Evolutionary conservation across 2,888 invertebrate species (phyloP).

Genomic region (Sphaerophoria rueppellii): DNA sequence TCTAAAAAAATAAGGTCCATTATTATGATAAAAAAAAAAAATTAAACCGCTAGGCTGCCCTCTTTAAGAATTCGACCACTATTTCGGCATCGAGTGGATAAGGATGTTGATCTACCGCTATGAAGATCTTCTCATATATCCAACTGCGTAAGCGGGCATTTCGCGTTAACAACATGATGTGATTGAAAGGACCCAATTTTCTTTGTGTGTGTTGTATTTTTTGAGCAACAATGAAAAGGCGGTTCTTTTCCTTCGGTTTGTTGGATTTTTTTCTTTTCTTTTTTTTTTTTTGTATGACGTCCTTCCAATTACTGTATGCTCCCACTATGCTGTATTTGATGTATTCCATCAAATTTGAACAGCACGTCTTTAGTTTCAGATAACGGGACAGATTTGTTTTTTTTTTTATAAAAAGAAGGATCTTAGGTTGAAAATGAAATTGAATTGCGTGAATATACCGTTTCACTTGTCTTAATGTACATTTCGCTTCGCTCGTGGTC

Average conservation of each 20-base stretch:
- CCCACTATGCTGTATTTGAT: conserved; percentile 45
- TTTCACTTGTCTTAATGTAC: no score
- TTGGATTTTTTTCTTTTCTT: conserved; percentile 47
- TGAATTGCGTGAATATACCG: no score
- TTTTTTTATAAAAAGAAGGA: no score
- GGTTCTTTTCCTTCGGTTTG: not conserved
- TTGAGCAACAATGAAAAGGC: conserved; percentile 49
- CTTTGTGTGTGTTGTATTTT: not conserved
- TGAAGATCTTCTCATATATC: conserved; percentile 72
- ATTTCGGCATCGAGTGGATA: conserved; percentile 68
- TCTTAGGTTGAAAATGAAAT: no score
- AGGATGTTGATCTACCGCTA: conserved; percentile 72
- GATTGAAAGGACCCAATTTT: conserved; percentile 57
- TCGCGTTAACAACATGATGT: conserved; percentile 47
- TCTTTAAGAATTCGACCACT: conserved; percentile 67
- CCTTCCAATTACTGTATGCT: conserved; percentile 62
- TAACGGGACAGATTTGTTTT: no score
- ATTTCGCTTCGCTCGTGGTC: no score
- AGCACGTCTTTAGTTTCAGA: no score
- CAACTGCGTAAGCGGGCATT: conserved; percentile 68
- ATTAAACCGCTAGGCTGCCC: conserved; percentile 69
- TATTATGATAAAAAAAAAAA: conserved; percentile 34
- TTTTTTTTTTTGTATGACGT: conserved; percentile 38
- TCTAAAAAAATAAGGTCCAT: conserved; percentile 64
- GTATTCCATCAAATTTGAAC: no score